These are phyloP conservation scores for Microcebus tavaratra DNA, from an alignment of 2,113 vertebrate genomes.

Conservation along the genomic window DNA sequence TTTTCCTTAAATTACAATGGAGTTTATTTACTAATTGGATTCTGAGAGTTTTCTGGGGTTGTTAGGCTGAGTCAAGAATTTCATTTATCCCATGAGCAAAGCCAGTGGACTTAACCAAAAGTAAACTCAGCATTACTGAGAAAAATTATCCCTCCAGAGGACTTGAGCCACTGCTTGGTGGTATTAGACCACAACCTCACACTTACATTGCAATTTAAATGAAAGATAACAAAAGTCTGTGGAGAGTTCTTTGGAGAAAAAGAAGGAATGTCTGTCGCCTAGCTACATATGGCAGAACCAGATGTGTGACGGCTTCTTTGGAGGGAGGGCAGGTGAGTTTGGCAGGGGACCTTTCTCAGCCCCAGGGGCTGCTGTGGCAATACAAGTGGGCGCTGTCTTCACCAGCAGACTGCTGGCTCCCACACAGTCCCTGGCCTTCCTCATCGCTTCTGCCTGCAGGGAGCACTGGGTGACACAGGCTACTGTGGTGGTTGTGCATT, in stretches of 20 bases:
- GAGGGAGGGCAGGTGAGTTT: background rate
- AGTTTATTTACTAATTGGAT: slow-evolving; percentile 39
- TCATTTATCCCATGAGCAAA: background rate
- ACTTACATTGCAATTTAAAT: background rate
- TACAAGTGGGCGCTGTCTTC: background rate
- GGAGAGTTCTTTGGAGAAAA: background rate
- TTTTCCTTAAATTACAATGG: slow-evolving; percentile 44
- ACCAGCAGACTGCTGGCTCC: background rate
- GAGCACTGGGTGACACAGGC: background rate
- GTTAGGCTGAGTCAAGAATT: slow-evolving; percentile 17
- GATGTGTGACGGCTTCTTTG: background rate
- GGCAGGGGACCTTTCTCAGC: background rate
- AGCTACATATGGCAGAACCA: background rate
- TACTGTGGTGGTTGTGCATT: background rate
- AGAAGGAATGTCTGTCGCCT: background rate
- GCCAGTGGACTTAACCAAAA: slow-evolving; percentile 13
- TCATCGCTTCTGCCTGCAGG: background rate
- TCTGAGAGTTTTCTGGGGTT: background rate
- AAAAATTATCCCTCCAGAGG: background rate
- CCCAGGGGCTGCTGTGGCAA: background rate
- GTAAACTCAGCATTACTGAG: slow-evolving; percentile 40
- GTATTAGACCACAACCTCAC: background rate
- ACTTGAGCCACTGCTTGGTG: background rate
- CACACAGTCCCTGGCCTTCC: background rate
- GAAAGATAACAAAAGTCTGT: background rate